Evolutionary conservation across 2,888 invertebrate genomes (phyloP).

Genomic region (Axea sp.): DNA sequence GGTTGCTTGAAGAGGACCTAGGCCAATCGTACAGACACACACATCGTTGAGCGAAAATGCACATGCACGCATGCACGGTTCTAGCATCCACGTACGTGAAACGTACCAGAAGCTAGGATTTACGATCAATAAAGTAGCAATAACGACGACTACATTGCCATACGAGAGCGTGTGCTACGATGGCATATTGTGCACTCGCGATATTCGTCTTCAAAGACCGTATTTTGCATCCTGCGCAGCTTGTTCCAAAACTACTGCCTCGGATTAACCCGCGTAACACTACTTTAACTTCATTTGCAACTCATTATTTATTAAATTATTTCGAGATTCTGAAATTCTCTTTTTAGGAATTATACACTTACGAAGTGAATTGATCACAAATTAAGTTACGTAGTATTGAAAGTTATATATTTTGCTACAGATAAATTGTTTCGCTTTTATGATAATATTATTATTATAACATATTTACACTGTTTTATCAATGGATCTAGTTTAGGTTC

Average conservation of each 20-base stretch:
- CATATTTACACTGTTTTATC: too few relatives aligned
- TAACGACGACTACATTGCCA: conserved; percentile 51
- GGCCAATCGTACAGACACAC: conserved; percentile 5
- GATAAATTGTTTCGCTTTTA: too few relatives aligned
- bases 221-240: conserved; percentile 30
- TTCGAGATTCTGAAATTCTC: conserved; percentile 26
- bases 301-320: conserved; percentile 41
- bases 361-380: conserved; percentile 1
- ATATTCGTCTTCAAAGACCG: conserved; percentile 47
- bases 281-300: conserved; percentile 39
- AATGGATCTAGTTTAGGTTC: too few relatives aligned
- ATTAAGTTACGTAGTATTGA: neutral
- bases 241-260: conserved; percentile 26
- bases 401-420: too few relatives aligned
- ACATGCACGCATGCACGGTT: neutral
- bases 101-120: conserved; percentile 45
- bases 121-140: conserved; percentile 61
- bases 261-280: conserved; percentile 26
- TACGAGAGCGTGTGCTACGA: conserved; percentile 20
- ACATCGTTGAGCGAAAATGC: too few relatives aligned
- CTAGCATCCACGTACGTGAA: conserved; percentile 14
- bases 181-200: conserved; percentile 38
- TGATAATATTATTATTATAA: too few relatives aligned
- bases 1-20: conserved; percentile 33
- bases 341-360: conserved; percentile 16